Evolutionary conservation across 2,113 vertebrate species (phyloP).

Genomic region (Cacatua alba): DNA sequence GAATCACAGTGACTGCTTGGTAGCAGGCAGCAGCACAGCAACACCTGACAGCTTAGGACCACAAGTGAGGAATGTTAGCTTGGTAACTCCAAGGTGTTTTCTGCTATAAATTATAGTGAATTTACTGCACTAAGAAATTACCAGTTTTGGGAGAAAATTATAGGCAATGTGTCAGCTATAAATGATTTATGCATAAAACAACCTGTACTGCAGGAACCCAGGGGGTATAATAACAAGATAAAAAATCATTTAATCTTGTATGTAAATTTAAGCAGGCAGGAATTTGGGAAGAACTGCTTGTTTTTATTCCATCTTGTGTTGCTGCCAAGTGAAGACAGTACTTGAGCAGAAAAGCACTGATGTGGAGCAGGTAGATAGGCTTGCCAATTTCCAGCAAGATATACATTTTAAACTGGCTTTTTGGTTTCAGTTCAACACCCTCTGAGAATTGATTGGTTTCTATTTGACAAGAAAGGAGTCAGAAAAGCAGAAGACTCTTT

Average conservation of each 20-base stretch:
- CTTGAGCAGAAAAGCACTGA: slow-evolving; percentile 48
- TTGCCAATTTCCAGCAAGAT: slow-evolving; percentile 40
- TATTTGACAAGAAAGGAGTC: slow-evolving; percentile 46
- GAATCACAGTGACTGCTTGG: background rate
- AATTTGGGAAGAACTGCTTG: slow-evolving; percentile 49
- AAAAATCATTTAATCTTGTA: slow-evolving; percentile 61
- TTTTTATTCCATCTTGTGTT: slow-evolving; percentile 55
- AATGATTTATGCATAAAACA: slow-evolving; percentile 57
- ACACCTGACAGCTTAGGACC: background rate
- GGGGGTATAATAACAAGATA: slow-evolving; percentile 45
- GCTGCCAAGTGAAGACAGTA: slow-evolving; percentile 58
- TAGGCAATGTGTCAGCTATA: slow-evolving; percentile 40
- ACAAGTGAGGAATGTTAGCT: slow-evolving; percentile 32
- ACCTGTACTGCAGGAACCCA: slow-evolving; percentile 18
- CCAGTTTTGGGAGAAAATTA: slow-evolving; percentile 55
- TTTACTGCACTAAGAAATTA: slow-evolving; percentile 31
- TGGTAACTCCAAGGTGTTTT: slow-evolving; percentile 23
- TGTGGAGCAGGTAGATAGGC: slow-evolving; percentile 49
- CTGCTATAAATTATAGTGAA: slow-evolving; percentile 12
- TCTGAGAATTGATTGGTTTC: slow-evolving; percentile 48
- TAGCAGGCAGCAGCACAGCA: background rate
- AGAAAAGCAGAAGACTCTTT: slow-evolving; percentile 29
- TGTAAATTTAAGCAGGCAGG: slow-evolving; percentile 59
- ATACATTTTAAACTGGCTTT: background rate
- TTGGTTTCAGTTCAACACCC: slow-evolving; percentile 37